Evolutionary conservation across 1,140 invertebrate genomes (phyloP), one percentile per base, ranked within the genome.

Genomic region (Nixonia krombeini): DNA sequence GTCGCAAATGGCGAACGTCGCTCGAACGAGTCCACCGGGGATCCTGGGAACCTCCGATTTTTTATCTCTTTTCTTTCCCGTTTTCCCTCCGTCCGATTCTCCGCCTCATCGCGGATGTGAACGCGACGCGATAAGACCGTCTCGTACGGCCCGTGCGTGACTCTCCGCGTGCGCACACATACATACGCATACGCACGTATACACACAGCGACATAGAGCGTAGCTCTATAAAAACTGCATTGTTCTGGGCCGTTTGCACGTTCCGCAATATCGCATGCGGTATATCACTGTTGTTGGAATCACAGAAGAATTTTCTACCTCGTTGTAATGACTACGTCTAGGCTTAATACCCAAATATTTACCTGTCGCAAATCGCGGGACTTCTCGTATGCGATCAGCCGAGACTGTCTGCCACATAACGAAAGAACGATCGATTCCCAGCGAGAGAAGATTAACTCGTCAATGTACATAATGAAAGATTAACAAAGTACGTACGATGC

Each of bases 21-120:
- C 21, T 59, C 12, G 40, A 56, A 65, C 44, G 62, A 75, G 74
- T 71, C 70, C 70, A 73, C 55, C 63, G 44, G 40, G 62, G 70
- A 73, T 75, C 75, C 74, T 79, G 76, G 75, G 75, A 79, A 79
- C 75, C 66, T 63, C 25, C 58, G 35, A 74, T 73, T 77, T 76
- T 79, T 77, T 64, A 55, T 17, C 26, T 40, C 25, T 40, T 42
- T 44, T 63, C 51, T 72, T 57, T 31, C 41, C 55, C 23, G 70
- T 75, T 76, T 78, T 79, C 74, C 74, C 74, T 75, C 63, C 71
- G 65, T 78, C 63, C 69, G 77, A 70, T 74, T 76, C 77, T 72
- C 66, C 65, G 75, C 61, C 64, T 73, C 62, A 70, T 69, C 63
- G 76, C 78, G 74, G 77, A 79, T 78, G 77, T 75, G 74, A 79